These are phyloP conservation scores for Pseudoips prasinana DNA, from an alignment of 2,888 invertebrate genomes.

Conservation along the genomic window DNA sequence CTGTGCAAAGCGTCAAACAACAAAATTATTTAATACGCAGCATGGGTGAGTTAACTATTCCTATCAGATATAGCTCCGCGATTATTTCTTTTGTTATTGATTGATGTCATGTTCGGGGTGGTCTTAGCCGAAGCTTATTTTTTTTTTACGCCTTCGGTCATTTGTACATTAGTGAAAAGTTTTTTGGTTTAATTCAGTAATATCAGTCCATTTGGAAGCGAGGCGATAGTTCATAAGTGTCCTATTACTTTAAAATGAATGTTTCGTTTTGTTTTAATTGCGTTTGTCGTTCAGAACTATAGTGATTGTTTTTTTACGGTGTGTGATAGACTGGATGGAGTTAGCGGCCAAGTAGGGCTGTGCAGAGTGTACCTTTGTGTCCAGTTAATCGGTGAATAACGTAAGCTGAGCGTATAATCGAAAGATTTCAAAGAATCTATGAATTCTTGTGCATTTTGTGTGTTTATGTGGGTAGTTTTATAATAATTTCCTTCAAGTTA, in stretches of 20 bases:
- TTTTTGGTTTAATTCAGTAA: slow-evolving; percentile 18
- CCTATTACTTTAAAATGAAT: slow-evolving; percentile 3
- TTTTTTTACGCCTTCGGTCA: slow-evolving; percentile 41
- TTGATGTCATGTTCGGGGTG: slow-evolving; percentile 61
- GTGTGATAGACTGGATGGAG: too few species aligned
- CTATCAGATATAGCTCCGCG: slow-evolving; percentile 17
- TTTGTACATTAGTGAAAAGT: slow-evolving; percentile 31
- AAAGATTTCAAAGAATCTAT: too few species aligned
- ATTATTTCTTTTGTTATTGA: slow-evolving; percentile 57
- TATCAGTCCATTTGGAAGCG: slow-evolving; percentile 19
- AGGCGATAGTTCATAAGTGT: slow-evolving; percentile 19
- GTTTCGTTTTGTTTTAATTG: too few species aligned
- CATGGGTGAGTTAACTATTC: slow-evolving; percentile 52
- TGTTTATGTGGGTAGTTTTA: too few species aligned
- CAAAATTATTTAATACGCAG: slow-evolving; percentile 31
- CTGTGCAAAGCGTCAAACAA: slow-evolving; percentile 21
- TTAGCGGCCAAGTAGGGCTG: too few species aligned
- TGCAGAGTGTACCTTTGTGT: too few species aligned
- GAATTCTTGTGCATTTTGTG: too few species aligned
- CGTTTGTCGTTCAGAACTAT: not conserved
- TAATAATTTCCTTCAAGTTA: too few species aligned
- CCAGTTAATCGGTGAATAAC: too few species aligned
- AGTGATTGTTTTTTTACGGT: slow-evolving; percentile 22
- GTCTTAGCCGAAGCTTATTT: slow-evolving; percentile 44
- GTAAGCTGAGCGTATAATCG: too few species aligned